Evolutionary conservation across 2,888 invertebrate genomes (phyloP), one percentile per base, ranked within the genome.

Genomic region (Slavum lentiscoides): DNA sequence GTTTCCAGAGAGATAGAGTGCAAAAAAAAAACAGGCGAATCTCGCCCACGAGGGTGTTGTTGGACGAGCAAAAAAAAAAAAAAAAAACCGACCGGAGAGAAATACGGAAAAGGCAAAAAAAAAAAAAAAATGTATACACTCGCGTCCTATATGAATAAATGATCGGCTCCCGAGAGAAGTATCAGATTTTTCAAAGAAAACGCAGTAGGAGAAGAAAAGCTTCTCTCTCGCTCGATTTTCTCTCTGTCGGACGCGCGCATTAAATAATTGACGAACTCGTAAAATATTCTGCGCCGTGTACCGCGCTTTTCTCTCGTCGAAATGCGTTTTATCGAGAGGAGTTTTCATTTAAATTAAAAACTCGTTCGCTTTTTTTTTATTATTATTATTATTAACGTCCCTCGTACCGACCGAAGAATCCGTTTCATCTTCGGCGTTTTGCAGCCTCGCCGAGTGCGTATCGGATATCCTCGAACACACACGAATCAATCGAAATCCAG

Each of bases 271-370:
- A 80, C 80, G 80, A 80, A 61, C 64, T 55, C 58, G 72, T 70
- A 64, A 72, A 80, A 80, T 80, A 72, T 80, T 61, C 77, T 67
- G 55, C 13, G 9, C 74, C 74, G 17, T 21, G 66, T 30, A 30
- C 2, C 37, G 23, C 43, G 19, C 58, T 19, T 43, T 30, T n/a
- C 53, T 77, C 55, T 21, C 17, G 70, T 59, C 11, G 58, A 66
- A 39, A 53, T 72, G 17, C 69, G 21, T 53, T 37, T 70, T 73
- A 64, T 66, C 73, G 39, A 64, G 61, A 64, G 43, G 37, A 77
- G 61, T 77, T 77, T 80, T 70, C 70, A 70, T 80, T 80, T 70
- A 80, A 80, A 80, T 80, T 80, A 70, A 80, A 80, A 80, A 70
- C 55, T 70, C 70, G 61, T 70, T 58, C 70, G 37, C 69, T 69